Conservation (phyloP, 1,140 invertebrate species). For the Drosophila erecta region DNA sequence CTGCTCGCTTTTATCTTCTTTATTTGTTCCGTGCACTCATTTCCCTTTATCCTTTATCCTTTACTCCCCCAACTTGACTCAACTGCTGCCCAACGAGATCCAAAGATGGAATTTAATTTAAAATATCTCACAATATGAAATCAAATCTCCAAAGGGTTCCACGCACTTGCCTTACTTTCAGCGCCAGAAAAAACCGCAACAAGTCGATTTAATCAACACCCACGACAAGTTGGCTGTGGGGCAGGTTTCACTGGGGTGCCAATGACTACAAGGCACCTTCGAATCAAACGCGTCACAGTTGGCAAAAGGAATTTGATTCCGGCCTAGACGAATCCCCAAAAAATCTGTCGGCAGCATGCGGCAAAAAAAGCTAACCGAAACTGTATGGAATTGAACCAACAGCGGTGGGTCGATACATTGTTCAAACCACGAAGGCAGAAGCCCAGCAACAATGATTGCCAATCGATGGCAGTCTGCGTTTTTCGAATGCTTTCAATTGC, state of each 20-base stretch:
- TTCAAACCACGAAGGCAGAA: slow-evolving; percentile 53
- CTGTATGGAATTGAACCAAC: slow-evolving; percentile 28
- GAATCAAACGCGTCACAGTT: slow-evolving; percentile 55
- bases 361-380: slow-evolving; percentile 24
- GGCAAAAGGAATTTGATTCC: slow-evolving; percentile 39
- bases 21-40: slow-evolving; percentile 40
- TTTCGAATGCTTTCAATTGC: slow-evolving; percentile 65
- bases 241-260: slow-evolving; percentile 8
- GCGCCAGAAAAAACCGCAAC: slow-evolving; percentile 45
- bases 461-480: slow-evolving; percentile 49
- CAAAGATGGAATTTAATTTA: slow-evolving; percentile 61
- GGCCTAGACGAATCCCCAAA: slow-evolving; percentile 38
- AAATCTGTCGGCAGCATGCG: slow-evolving; percentile 28
- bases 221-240: slow-evolving; percentile 4
- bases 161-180: slow-evolving; percentile 11
- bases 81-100: slow-evolving; percentile 8
- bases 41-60: slow-evolving; percentile 12
- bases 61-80: slow-evolving; percentile 19
- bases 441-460: slow-evolving; percentile 38
- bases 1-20: slow-evolving; percentile 56
- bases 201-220: slow-evolving; percentile 73
- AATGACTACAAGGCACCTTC: slow-evolving; percentile 61
- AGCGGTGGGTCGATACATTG: slow-evolving; percentile 16
- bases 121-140: slow-evolving; percentile 63
- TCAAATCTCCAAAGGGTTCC: slow-evolving; percentile 34